Conservation (phyloP, 1,140 invertebrate genomes). For the Pogonognathellus flavescens region DNA sequence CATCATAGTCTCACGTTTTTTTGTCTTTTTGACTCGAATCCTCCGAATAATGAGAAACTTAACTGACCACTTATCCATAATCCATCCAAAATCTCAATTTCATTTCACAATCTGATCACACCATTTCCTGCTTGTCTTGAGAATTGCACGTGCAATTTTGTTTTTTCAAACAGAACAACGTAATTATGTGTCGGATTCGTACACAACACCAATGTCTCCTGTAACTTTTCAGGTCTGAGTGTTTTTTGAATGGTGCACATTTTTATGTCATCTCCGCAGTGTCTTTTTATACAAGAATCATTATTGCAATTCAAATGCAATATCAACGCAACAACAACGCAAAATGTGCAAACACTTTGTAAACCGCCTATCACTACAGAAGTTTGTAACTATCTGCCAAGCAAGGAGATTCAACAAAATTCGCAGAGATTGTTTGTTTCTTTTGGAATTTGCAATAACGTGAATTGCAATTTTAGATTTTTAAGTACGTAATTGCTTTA, state of each 20-base stretch:
- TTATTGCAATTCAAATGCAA: neutral
- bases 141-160: neutral
- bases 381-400: neutral
- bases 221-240: neutral
- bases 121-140: conserved; percentile 35
- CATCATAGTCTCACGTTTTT: conserved; percentile 46
- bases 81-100: conserved; percentile 65
- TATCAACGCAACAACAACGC: neutral
- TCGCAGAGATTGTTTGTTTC: neutral
- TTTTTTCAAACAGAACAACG: neutral
- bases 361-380: neutral
- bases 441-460: neutral
- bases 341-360: neutral
- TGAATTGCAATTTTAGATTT: neutral
- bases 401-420: neutral
- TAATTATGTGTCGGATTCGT: neutral
- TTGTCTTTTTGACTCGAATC: conserved; percentile 41
- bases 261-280: conserved; percentile 34
- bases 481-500: neutral
- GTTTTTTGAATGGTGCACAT: neutral
- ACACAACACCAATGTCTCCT: neutral
- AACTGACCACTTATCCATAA: conserved; percentile 64
- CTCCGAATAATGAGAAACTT: conserved; percentile 42
- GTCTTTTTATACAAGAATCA: neutral
- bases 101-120: conserved; percentile 61